Conservation (phyloP, 1,140 invertebrate genomes). For the Archivesica marissinica region DNA sequence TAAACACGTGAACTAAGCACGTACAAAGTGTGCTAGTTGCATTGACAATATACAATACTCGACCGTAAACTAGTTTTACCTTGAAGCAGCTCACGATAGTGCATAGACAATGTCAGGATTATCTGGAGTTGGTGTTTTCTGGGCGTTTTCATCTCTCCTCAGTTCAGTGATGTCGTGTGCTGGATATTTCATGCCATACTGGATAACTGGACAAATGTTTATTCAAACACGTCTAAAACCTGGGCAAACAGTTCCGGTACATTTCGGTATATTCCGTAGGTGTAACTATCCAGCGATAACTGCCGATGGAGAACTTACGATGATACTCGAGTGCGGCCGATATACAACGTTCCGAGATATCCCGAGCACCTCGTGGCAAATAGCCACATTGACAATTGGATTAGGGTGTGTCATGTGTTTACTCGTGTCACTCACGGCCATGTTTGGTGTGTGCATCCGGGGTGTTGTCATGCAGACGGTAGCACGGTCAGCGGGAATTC, state of each 20-base stretch:
- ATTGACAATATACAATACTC: no score
- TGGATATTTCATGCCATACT: conserved; percentile 90
- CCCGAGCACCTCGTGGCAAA: conserved; percentile 89
- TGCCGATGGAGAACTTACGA: conserved; percentile 76
- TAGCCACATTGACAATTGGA: conserved; percentile 87
- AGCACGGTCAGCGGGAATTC: conserved; percentile 86
- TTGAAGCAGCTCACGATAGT: no score
- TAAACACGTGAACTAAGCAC: no score
- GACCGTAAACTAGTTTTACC: no score
- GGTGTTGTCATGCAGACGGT: conserved; percentile 87
- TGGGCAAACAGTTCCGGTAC: conserved; percentile 81
- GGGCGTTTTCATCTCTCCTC: conserved; percentile 87
- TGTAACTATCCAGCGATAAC: conserved; percentile 88
- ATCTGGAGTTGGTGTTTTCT: conserved; percentile 87
- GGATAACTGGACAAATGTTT: conserved; percentile 87
- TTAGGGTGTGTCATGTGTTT: conserved; percentile 87
- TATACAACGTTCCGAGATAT: conserved; percentile 89
- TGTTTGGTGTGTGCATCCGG: conserved; percentile 87
- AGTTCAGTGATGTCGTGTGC: conserved; percentile 87
- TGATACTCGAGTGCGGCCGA: conserved; percentile 87
- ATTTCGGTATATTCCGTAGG: conserved; percentile 88
- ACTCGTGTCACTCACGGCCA: conserved; percentile 87
- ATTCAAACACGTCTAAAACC: conserved; percentile 13
- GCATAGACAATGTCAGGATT: conserved; percentile 78
- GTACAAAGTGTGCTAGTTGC: no score